Evolutionary conservation across 2,888 invertebrate genomes (phyloP), one percentile per base, ranked within the genome.

Genomic region (Ochropleura leucogaster): DNA sequence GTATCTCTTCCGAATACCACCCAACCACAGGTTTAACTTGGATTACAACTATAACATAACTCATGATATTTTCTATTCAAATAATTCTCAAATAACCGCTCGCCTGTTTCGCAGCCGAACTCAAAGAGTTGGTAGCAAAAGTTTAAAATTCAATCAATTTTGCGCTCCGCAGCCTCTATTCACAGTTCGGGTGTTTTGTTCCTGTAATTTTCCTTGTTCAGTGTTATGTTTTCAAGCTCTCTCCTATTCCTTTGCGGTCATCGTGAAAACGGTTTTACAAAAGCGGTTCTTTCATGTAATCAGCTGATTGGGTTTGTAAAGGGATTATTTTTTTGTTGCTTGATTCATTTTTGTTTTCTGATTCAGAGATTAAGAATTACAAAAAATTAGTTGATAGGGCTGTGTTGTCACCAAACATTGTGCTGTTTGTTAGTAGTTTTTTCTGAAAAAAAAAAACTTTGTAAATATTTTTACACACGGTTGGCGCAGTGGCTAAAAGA

Each of bases 101-200:
- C 82, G 82, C 85, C 62, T 64, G 62, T 70, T 79, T 79, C 42
- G 12, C 46, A 72, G 85, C 88, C 80, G 76, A 59, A 82, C 76
- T 78, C 80, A 82, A 82, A 84, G 85, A 82, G 84, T 75, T 75
- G 79, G 81, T 82, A 64, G 87, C 79, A 79, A 88, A 92, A 93
- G 91, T 93, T 93, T 92, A 91, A 91, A 93, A 93, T 92, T 92
- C 90, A 92, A 93, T 93, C 92, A 93, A 93, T 93, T 93, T 92
- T 86, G 87, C 89, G 91, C 89, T 90, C 87, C 84, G 83, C 86
- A 82, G 89, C 85, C 84, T 80, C 87, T 84, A 89, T 89, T 90
- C 87, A 88, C 87, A 83, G 90, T 87, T 84, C 74, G 81, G 77
- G 68, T 83, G 85, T 90, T 90, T 91, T 87, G 86, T 86, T 89